A percentile compares a stretch with the other conserved stretches of the same genome.
phyloP scores from a whole-genome alignment of 2,888 invertebrate species.

The Philhelius pedissequus region DNA sequence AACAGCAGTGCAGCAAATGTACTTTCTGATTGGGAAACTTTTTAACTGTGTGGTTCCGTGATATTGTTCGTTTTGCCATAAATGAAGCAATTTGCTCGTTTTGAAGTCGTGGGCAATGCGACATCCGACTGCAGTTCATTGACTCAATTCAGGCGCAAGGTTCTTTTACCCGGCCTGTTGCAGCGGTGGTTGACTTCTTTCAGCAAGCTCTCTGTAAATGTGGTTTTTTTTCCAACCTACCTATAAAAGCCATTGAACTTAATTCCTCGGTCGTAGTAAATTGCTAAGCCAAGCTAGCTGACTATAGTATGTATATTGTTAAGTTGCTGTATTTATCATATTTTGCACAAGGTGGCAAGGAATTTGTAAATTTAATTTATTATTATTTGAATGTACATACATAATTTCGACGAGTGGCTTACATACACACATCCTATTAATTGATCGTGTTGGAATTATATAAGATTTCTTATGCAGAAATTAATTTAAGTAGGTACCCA shows the following conservation, averaged over 20 bases:
- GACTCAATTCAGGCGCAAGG: conserved; percentile 62
- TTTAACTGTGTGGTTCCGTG: conserved; percentile 51
- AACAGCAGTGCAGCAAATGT: conserved; percentile 50
- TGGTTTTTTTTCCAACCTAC: conserved; percentile 28
- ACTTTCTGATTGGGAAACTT: conserved; percentile 60
- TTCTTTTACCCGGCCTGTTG: conserved; percentile 53
- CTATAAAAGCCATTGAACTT: conserved; percentile 57
- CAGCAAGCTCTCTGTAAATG: conserved; percentile 8
- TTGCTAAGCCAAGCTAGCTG: not conserved
- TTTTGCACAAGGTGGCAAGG: conserved; percentile 37
- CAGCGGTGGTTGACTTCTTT: conserved; percentile 54
- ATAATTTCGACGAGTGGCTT: not conserved
- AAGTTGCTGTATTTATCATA: conserved; percentile 15
- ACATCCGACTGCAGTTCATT: conserved; percentile 33
- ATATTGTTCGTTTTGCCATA: conserved; percentile 4
- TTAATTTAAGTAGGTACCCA: too few species aligned
- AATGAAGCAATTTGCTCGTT: conserved; percentile 13
- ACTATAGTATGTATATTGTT: not conserved
- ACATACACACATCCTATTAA: not conserved
- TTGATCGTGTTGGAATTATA: not conserved
- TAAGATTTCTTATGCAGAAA: too few species aligned
- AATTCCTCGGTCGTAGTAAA: not conserved
- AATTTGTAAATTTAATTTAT: conserved; percentile 7
- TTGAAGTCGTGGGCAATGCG: conserved; percentile 30
- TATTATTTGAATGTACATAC: not conserved